Evolutionary conservation across 2,797 vertebrate genomes (phyloP).

Genomic region (Hephaestus fuliginosus): DNA sequence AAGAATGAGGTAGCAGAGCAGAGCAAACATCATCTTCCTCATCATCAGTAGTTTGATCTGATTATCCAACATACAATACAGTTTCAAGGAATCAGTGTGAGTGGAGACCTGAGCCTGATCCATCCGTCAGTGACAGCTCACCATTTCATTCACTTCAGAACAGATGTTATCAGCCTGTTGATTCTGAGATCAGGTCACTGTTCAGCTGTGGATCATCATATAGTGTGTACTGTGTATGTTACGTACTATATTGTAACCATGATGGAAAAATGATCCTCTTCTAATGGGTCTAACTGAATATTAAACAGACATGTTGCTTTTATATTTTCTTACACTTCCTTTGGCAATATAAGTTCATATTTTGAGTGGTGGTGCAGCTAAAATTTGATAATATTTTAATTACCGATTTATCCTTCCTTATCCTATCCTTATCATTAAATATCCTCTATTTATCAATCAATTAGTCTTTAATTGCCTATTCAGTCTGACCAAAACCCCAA

Average conservation of each 20-base stretch:
- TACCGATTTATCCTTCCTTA: not conserved
- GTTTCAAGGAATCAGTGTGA: constrained; percentile 40
- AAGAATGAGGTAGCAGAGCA: constrained; percentile 93
- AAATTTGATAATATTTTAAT: not conserved
- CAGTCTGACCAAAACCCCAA: not conserved
- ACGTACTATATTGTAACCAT: not conserved
- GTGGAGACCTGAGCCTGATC: constrained; percentile 31
- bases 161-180: not conserved
- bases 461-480: not conserved
- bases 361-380: too few relatives aligned
- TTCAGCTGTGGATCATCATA: not conserved
- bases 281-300: not conserved
- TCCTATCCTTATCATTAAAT: too few relatives aligned
- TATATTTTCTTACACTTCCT: not conserved
- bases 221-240: too few relatives aligned
- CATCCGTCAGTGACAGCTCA: constrained; percentile 31
- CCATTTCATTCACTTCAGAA: constrained; percentile 13
- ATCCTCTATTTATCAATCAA: not conserved
- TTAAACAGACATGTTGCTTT: not conserved
- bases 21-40: constrained; percentile 16
- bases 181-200: not conserved
- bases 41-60: constrained; percentile 42
- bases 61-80: constrained; percentile 48
- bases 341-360: not conserved
- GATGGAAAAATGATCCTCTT: not conserved